Evolutionary conservation across 2,113 vertebrate genomes (phyloP).

Genomic region (Calcarius ornatus): DNA sequence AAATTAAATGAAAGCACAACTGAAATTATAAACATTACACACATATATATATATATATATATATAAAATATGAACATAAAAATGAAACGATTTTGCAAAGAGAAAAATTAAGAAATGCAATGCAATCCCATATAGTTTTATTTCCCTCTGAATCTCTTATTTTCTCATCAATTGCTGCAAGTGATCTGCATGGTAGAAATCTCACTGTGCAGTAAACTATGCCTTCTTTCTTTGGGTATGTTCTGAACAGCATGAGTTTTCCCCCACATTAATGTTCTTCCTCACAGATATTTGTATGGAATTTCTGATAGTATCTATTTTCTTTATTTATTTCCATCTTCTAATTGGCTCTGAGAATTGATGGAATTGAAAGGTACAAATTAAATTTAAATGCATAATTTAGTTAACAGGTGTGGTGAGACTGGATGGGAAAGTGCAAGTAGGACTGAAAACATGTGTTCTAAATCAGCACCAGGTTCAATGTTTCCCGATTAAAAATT

Average conservation of each 20-base stretch:
- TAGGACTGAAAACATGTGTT: not conserved
- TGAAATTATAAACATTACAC: conserved; percentile 31
- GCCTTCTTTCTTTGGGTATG: not conserved
- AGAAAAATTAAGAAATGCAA: not conserved
- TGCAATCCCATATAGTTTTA: not conserved
- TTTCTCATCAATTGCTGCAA: not conserved
- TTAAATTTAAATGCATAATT: not conserved
- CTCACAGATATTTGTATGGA: not conserved
- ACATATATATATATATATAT: too few species aligned
- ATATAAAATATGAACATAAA: not conserved
- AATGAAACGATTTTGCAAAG: conserved; percentile 21
- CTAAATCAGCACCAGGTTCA: not conserved
- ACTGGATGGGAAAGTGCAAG: not conserved
- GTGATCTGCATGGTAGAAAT: not conserved
- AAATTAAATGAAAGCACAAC: conserved; percentile 41
- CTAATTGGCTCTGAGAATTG: not conserved
- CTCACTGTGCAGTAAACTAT: not conserved
- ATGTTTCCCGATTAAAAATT: not conserved
- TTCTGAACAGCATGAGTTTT: not conserved
- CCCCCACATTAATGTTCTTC: not conserved
- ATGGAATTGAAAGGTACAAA: not conserved
- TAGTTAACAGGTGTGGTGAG: not conserved
- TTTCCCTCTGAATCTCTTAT: not conserved
- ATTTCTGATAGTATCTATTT: not conserved
- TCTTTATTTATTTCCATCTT: not conserved